Evolutionary conservation across 1,140 invertebrate species (phyloP).

Genomic region (Palaemon carinicauda): DNA sequence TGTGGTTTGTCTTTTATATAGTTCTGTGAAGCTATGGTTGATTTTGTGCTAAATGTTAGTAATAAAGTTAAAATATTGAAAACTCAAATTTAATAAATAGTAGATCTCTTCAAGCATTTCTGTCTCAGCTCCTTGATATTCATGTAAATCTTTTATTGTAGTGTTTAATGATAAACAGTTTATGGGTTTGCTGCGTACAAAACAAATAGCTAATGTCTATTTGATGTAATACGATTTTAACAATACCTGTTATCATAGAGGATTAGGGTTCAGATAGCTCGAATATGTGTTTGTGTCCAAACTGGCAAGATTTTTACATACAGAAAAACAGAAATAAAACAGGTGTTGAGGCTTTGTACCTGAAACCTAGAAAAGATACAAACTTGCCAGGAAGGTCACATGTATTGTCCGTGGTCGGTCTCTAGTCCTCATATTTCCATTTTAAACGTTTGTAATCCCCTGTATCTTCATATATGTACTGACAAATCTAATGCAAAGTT

Average conservation of each 20-base stretch:
- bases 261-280: conserved; percentile 56
- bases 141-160: conserved; percentile 51
- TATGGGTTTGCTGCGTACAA: conserved; percentile 57
- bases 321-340: neutral
- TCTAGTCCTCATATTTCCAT: conserved; percentile 56
- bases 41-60: neutral
- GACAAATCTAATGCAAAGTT: conserved; percentile 54
- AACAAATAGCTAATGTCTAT: conserved; percentile 53
- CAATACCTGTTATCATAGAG: conserved; percentile 52
- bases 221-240: conserved; percentile 57
- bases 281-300: conserved; percentile 35
- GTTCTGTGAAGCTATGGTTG: no score
- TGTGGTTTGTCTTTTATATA: no score
- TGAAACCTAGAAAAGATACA: neutral
- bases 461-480: conserved; percentile 56
- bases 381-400: conserved; percentile 33
- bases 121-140: conserved; percentile 33
- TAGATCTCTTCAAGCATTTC: conserved; percentile 7
- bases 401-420: conserved; percentile 51
- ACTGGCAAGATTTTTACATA: conserved; percentile 20
- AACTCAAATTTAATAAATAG: neutral
- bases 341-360: neutral
- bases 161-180: conserved; percentile 53
- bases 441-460: conserved; percentile 56
- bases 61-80: neutral